A percentile compares a stretch with the other conserved stretches of the same genome.
phyloP scores from a whole-genome alignment of 2,113 vertebrate species.

The Lepidothrix coronata region DNA sequence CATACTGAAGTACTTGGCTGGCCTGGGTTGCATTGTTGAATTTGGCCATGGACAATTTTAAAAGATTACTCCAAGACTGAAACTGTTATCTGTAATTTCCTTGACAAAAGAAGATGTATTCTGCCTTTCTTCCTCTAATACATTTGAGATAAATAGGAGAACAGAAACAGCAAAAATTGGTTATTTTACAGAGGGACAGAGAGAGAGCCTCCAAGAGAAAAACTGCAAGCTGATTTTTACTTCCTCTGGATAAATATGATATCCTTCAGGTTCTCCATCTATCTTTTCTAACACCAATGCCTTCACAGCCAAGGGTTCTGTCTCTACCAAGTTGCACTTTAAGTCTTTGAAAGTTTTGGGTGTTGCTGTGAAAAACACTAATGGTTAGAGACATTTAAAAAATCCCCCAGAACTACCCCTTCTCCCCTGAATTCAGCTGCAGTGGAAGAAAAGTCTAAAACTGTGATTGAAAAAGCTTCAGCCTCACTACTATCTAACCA shows the following conservation, averaged over 20 bases:
- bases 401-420: neutral
- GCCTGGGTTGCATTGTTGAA: conserved; percentile 1
- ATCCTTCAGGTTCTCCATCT: neutral
- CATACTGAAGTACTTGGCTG: conserved; percentile 25
- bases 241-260: neutral
- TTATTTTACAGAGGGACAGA: neutral
- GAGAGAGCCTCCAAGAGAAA: neutral
- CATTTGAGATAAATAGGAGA: conserved; percentile 33
- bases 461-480: neutral
- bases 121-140: conserved; percentile 29
- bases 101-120: conserved; percentile 48
- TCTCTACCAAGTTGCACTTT: neutral
- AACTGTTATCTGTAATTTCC: conserved; percentile 48
- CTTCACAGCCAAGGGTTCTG: neutral
- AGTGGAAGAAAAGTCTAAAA: neutral
- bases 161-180: conserved; percentile 27
- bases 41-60: conserved; percentile 29
- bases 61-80: conserved; percentile 38
- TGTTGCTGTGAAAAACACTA: neutral
- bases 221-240: neutral
- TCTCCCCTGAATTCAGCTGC: neutral
- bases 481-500: neutral
- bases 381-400: neutral
- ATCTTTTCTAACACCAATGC: neutral
- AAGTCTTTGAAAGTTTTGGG: neutral